Percentiles rank a stretch among this genome's conserved stretches.
These are phyloP conservation scores for Cheilosia pagana DNA, from an alignment of 2,888 invertebrate genomes.

Conservation along the genomic window DNA sequence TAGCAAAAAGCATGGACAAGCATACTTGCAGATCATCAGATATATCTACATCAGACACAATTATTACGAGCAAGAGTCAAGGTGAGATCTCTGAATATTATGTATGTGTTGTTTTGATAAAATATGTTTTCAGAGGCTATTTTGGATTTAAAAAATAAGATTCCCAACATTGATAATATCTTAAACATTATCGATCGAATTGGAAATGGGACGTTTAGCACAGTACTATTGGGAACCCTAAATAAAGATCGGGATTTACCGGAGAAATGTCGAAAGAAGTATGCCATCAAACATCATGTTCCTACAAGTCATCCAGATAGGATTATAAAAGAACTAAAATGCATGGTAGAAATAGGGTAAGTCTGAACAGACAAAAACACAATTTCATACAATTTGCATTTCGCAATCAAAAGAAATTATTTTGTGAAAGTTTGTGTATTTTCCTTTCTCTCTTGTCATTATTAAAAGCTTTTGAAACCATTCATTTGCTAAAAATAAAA, in stretches of 20 bases:
- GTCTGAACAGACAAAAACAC: too few species aligned
- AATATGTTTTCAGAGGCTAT: conserved; percentile 79
- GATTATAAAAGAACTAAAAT: conserved; percentile 91
- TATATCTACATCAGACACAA: conserved; percentile 8
- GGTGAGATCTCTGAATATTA: neutral
- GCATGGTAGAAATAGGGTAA: conserved; percentile 91
- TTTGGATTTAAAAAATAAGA: conserved; percentile 80
- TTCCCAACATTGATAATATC: conserved; percentile 87
- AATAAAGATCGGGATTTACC: conserved; percentile 82
- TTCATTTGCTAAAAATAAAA: too few species aligned
- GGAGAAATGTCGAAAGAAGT: conserved; percentile 85
- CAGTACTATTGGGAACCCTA: conserved; percentile 91
- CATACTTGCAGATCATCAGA: conserved; percentile 37
- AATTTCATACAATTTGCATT: too few species aligned
- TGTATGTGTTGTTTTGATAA: neutral
- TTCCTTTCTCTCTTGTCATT: too few species aligned
- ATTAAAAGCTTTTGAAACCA: too few species aligned
- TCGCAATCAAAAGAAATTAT: too few species aligned
- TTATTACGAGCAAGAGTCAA: conserved; percentile 41
- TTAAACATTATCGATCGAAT: conserved; percentile 89
- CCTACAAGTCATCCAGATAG: conserved; percentile 93
- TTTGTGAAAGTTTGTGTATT: too few species aligned
- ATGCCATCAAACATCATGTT: conserved; percentile 93
- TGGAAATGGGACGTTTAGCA: conserved; percentile 94
- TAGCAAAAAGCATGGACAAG: conserved; percentile 34